These are phyloP conservation scores for Phymorhynchus buccinoides DNA, from an alignment of 1,140 invertebrate genomes.

Conservation along the genomic window DNA sequence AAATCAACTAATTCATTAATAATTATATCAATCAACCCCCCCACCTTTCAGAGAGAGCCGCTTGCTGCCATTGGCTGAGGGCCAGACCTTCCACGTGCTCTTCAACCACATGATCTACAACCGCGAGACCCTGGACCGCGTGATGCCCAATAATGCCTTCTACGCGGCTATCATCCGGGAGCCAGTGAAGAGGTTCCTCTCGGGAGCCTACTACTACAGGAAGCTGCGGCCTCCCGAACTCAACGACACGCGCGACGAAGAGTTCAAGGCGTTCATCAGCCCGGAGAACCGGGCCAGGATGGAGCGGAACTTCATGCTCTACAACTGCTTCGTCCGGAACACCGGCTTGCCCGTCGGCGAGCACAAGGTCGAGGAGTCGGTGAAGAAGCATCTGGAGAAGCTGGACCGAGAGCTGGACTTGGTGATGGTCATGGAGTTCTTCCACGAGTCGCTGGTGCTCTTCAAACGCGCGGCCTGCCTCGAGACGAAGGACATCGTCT, in stretches of 20 bases:
- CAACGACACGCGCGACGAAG: too few species aligned
- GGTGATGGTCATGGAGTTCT: conserved; percentile 76
- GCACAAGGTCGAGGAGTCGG: neutral
- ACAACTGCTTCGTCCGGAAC: conserved; percentile 30
- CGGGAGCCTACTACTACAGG: too few species aligned
- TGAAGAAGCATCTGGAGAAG: conserved; percentile 40
- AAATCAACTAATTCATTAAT: too few species aligned
- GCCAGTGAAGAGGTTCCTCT: too few species aligned
- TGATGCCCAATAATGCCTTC: conserved; percentile 48
- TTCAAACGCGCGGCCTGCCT: conserved; percentile 75
- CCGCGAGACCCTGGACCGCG: conserved; percentile 26
- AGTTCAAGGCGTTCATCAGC: too few species aligned
- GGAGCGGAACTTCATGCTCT: neutral
- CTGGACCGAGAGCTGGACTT: conserved; percentile 70
- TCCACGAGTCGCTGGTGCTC: conserved; percentile 76
- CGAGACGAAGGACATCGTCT: conserved; percentile 57
- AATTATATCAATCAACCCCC: too few species aligned
- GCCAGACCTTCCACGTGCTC: conserved; percentile 42
- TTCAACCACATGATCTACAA: conserved; percentile 53
- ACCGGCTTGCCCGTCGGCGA: conserved; percentile 47
- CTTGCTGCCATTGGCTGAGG: conserved; percentile 9
- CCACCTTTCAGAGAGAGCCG: conserved; percentile 5
- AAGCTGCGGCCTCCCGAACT: too few species aligned
- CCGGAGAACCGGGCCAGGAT: neutral
- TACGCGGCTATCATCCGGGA: conserved; percentile 50